Evolutionary conservation across 2,888 invertebrate species (phyloP).

Genomic region (Chaitophorus viminalis): DNA sequence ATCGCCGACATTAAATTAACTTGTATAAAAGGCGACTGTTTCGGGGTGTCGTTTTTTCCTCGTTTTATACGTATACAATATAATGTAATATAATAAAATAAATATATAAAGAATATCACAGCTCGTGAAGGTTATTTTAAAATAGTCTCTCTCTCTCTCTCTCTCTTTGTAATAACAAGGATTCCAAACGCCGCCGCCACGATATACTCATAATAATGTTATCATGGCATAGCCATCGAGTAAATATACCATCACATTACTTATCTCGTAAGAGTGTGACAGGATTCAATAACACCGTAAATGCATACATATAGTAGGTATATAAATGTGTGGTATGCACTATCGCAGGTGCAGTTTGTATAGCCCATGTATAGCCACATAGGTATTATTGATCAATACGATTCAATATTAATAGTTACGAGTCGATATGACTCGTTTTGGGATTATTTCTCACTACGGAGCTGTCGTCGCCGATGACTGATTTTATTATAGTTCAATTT

Average conservation of each 20-base stretch:
- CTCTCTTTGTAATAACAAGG: neutral
- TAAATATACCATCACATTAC: no score
- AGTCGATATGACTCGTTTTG: no score
- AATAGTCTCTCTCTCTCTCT: neutral
- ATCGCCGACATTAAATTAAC: slow-evolving; percentile 43
- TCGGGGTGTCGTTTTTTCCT: slow-evolving; percentile 23
- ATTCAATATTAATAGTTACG: no score
- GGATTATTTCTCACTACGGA: no score
- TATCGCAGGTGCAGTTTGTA: neutral
- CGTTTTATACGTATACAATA: neutral
- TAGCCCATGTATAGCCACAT: neutral
- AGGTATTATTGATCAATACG: no score
- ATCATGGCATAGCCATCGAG: neutral
- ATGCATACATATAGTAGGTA: neutral
- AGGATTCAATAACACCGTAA: no score
- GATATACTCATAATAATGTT: neutral
- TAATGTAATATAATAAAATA: neutral
- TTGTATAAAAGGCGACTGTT: slow-evolving; percentile 8
- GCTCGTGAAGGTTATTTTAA: neutral
- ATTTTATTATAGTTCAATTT: no score
- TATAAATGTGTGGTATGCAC: neutral
- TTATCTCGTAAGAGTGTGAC: no score
- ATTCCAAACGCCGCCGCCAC: neutral
- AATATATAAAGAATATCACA: neutral
- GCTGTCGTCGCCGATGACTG: no score